These are phyloP conservation scores for Brachyrhaphis roseni DNA, from an alignment of 2,797 vertebrate species.

Conservation along the genomic window DNA sequence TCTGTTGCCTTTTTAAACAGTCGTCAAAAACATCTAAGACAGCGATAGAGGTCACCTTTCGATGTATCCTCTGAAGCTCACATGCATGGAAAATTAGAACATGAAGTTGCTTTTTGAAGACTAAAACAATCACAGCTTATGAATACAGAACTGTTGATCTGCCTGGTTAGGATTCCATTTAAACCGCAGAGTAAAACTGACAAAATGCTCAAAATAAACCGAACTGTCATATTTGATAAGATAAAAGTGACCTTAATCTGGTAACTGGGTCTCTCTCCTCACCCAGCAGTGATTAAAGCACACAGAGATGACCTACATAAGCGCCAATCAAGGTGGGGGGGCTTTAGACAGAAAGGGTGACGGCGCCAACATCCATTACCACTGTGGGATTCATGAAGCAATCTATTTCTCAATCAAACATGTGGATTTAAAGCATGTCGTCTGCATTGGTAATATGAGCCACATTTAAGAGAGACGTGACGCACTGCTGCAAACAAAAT, in stretches of 20 bases:
- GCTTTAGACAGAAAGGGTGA: conserved; percentile 12
- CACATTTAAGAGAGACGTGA: conserved; percentile 19
- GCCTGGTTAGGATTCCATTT: conserved; percentile 7
- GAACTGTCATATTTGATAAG: conserved; percentile 44
- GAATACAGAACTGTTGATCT: conserved; percentile 29
- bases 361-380: conserved; percentile 39
- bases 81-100: background rate
- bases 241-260: conserved; percentile 52
- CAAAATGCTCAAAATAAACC: conserved; percentile 36
- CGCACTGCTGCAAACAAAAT: conserved; percentile 16
- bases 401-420: conserved; percentile 41
- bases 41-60: background rate
- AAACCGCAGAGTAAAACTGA: conserved; percentile 21
- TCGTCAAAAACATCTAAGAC: background rate
- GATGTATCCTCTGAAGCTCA: too few relatives aligned
- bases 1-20: background rate
- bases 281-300: conserved; percentile 61
- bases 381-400: conserved; percentile 34
- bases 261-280: conserved; percentile 44
- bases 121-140: background rate
- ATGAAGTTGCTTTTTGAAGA: background rate
- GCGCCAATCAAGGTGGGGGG: conserved; percentile 57
- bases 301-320: conserved; percentile 57
- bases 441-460: conserved; percentile 11
- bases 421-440: conserved; percentile 10